Conservation (phyloP, 2,888 invertebrate genomes). For the Perdita meconis region DNA sequence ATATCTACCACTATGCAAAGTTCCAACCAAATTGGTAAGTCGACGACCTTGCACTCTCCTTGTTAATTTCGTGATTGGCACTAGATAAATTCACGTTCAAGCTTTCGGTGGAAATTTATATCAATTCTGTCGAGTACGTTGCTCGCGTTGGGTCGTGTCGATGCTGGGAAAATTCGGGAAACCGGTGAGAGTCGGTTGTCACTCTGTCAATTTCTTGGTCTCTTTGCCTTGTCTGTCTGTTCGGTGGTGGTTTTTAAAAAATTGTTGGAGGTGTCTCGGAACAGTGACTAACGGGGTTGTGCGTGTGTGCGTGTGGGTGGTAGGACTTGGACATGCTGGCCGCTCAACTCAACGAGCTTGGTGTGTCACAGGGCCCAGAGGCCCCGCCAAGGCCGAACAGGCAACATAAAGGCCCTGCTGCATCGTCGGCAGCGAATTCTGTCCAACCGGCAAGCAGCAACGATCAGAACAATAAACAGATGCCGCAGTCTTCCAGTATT, state of each 20-base stretch:
- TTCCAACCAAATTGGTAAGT: too few relatives aligned
- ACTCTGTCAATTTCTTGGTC: too few relatives aligned
- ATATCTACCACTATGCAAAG: too few relatives aligned
- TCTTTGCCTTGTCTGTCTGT: conserved; percentile 66
- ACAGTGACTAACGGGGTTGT: conserved; percentile 82
- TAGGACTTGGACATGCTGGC: conserved; percentile 98
- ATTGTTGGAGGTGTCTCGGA: conserved; percentile 70
- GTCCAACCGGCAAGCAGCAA: conserved; percentile 77
- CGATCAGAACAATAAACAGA: conserved; percentile 82
- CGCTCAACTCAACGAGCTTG: conserved; percentile 97
- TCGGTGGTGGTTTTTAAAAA: conserved; percentile 64
- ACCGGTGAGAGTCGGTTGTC: too few relatives aligned
- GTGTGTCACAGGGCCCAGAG: conserved; percentile 90
- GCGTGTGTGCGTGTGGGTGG: conserved; percentile 82
- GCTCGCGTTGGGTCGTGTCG: conserved; percentile 13
- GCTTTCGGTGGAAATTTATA: too few relatives aligned
- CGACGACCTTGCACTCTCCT: too few relatives aligned
- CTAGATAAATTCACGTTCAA: too few relatives aligned
- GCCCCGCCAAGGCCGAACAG: conserved; percentile 88
- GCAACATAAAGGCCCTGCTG: conserved; percentile 79
- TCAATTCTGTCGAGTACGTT: too few relatives aligned
- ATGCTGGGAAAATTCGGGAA: conserved; percentile 29
- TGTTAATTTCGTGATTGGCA: too few relatives aligned
- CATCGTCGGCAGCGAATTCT: conserved; percentile 77
- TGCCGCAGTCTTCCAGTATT: conserved; percentile 81